Evolutionary conservation across 92 coral and sea anemone species (phyloP).

Genomic region (Porites lobata): DNA sequence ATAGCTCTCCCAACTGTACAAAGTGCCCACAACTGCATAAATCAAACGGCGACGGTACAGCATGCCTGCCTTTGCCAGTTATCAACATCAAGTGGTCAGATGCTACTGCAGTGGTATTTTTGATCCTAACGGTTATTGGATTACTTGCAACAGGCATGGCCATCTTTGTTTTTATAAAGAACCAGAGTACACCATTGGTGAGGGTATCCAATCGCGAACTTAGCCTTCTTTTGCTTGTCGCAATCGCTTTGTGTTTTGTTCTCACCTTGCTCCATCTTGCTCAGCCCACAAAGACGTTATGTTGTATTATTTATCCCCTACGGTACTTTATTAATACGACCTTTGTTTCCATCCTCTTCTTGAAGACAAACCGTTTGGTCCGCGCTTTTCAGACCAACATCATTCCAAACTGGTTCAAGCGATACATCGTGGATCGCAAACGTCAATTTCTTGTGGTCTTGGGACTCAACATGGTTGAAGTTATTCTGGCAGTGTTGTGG

Average conservation of each 20-base stretch:
- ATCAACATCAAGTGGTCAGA: constrained; percentile 70
- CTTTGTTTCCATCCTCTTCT: constrained; percentile 74
- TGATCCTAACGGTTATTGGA: constrained; percentile 56
- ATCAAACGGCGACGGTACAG: constrained; percentile 53
- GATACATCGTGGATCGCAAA: constrained; percentile 51
- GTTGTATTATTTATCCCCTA: constrained; percentile 71
- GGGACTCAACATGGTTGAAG: constrained; percentile 43
- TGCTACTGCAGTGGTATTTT: constrained; percentile 41
- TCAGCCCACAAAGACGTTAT: constrained; percentile 66
- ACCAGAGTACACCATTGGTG: constrained; percentile 73
- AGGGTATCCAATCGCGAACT: constrained; percentile 87
- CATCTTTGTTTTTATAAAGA: constrained; percentile 43
- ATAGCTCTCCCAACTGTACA: too few species aligned
- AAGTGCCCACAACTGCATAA: too few species aligned
- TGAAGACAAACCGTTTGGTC: constrained; percentile 78
- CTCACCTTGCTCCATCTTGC: constrained; percentile 71
- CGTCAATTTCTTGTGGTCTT: constrained; percentile 57
- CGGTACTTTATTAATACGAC: constrained; percentile 76
- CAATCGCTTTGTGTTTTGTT: constrained; percentile 69
- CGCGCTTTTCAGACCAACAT: constrained; percentile 76
- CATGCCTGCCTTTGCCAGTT: constrained; percentile 69
- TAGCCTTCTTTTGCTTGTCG: constrained; percentile 67
- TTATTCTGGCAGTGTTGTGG: too few species aligned
- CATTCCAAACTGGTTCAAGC: constrained; percentile 58
- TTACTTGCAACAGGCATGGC: constrained; percentile 46